Evolutionary conservation across 2,797 vertebrate genomes (phyloP).

Genomic region (Pampus argenteus): DNA sequence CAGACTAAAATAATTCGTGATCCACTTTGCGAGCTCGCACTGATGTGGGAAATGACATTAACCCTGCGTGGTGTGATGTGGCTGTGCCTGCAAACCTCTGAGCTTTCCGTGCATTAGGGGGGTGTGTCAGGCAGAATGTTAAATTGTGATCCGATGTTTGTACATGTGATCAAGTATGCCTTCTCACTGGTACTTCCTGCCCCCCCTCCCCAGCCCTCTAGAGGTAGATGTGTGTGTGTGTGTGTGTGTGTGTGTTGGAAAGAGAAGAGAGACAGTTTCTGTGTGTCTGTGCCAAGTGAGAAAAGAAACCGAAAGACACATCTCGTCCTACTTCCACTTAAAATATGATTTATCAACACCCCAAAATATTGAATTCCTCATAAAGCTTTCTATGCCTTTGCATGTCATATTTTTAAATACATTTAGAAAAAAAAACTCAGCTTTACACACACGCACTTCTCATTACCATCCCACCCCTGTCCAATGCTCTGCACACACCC

Average conservation of each 20-base stretch:
- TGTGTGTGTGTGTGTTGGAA: constrained; percentile 11
- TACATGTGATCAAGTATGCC: constrained; percentile 84
- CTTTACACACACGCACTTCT: constrained; percentile 42
- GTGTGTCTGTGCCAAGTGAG: constrained; percentile 37
- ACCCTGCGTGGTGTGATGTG: constrained; percentile 52
- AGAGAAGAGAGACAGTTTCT: constrained; percentile 19
- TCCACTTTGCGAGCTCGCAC: constrained; percentile 58
- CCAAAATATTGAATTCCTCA: constrained; percentile 18
- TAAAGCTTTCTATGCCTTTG: constrained; percentile 12
- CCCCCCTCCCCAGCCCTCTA: constrained; percentile 65
- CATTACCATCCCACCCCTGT: constrained; percentile 61
- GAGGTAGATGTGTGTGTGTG: constrained; percentile 63
- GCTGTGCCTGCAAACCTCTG: constrained; percentile 48
- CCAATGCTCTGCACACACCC: constrained; percentile 59
- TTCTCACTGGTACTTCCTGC: constrained; percentile 80
- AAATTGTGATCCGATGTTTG: constrained; percentile 84
- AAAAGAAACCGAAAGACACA: constrained; percentile 58
- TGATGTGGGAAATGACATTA: constrained; percentile 70
- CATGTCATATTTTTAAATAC: constrained; percentile 20
- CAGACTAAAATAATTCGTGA: constrained; percentile 63
- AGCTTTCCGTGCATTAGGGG: constrained; percentile 68
- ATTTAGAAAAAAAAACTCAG: constrained; percentile 25
- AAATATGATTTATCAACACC: constrained; percentile 35
- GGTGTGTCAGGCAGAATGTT: constrained; percentile 83
- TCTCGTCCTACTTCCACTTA: constrained; percentile 37